Conservation (phyloP, 1,140 invertebrate species). For the Leptinotarsa texana region DNA sequence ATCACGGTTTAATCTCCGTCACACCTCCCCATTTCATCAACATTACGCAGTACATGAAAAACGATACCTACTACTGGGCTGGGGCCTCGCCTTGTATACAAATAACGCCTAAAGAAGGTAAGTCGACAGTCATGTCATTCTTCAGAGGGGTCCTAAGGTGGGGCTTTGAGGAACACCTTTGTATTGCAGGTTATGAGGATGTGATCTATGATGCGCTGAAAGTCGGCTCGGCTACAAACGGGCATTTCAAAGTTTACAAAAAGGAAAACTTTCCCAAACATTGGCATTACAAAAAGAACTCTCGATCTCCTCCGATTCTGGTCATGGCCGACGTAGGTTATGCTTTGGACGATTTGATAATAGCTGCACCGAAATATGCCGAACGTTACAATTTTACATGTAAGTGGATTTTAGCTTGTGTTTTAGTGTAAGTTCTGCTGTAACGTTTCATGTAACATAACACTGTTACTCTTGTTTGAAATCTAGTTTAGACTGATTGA, state of each 20-base stretch:
- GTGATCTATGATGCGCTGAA: conserved; percentile 61
- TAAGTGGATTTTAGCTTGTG: conserved; percentile 24
- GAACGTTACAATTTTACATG: conserved; percentile 57
- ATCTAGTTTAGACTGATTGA: no score
- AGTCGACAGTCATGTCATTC: background rate
- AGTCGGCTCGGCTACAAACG: conserved; percentile 52
- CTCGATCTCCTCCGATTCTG: conserved; percentile 63
- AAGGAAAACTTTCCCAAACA: conserved; percentile 62
- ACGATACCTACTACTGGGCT: conserved; percentile 57
- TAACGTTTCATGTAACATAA: no score
- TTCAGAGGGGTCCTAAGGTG: no score
- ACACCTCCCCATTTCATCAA: conserved; percentile 62
- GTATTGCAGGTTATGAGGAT: conserved; percentile 55
- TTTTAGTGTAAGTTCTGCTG: no score
- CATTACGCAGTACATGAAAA: conserved; percentile 61
- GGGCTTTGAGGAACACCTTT: no score
- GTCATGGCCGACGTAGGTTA: conserved; percentile 63
- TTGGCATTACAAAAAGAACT: conserved; percentile 66
- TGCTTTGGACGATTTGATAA: conserved; percentile 61
- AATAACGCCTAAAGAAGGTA: conserved; percentile 62
- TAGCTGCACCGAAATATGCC: conserved; percentile 55
- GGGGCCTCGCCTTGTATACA: conserved; percentile 59
- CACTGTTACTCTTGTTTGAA: no score
- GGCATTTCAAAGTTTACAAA: conserved; percentile 62
- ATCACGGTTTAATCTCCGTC: conserved; percentile 73